A percentile compares a stretch with the other conserved stretches of the same genome.
Evolutionary conservation across 1,140 invertebrate genomes (phyloP).

Genomic region (Steinernema khuongi): DNA sequence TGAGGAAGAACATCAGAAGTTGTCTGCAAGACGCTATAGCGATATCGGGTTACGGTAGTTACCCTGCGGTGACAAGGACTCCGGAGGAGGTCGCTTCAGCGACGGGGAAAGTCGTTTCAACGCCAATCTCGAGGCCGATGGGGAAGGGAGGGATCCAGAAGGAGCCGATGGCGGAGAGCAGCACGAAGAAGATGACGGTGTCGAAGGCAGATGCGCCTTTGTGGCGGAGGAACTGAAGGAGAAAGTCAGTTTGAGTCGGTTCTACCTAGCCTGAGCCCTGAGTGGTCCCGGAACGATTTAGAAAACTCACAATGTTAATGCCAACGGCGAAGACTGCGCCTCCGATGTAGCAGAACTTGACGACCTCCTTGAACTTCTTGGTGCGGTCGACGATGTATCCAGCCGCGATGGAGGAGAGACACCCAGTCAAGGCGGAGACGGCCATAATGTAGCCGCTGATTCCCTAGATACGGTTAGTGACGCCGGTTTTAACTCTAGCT

Average conservation of each 20-base stretch:
- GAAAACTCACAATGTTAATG: constrained; percentile 26
- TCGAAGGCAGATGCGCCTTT: neutral
- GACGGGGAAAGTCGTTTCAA: constrained; percentile 52
- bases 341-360: constrained; percentile 37
- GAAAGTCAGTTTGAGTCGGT: neutral
- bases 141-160: constrained; percentile 48
- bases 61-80: constrained; percentile 22
- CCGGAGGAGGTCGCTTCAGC: constrained; percentile 53
- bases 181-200: constrained; percentile 21
- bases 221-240: constrained; percentile 25
- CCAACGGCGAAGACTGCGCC: constrained; percentile 29
- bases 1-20: constrained; percentile 24
- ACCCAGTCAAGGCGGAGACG: constrained; percentile 26
- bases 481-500: neutral
- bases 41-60: neutral
- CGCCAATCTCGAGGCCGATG: constrained; percentile 49
- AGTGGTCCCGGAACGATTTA: too few relatives aligned
- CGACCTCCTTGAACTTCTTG: constrained; percentile 36
- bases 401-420: constrained; percentile 32
- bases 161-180: constrained; percentile 37
- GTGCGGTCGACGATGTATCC: constrained; percentile 40
- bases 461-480: neutral
- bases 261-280: too few relatives aligned
- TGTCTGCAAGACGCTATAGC: constrained; percentile 22
- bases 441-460: constrained; percentile 27